A percentile compares a stretch with the other conserved stretches of the same genome.
Conservation (phyloP, 2,113 vertebrate genomes). For the Eira barbara region DNA sequence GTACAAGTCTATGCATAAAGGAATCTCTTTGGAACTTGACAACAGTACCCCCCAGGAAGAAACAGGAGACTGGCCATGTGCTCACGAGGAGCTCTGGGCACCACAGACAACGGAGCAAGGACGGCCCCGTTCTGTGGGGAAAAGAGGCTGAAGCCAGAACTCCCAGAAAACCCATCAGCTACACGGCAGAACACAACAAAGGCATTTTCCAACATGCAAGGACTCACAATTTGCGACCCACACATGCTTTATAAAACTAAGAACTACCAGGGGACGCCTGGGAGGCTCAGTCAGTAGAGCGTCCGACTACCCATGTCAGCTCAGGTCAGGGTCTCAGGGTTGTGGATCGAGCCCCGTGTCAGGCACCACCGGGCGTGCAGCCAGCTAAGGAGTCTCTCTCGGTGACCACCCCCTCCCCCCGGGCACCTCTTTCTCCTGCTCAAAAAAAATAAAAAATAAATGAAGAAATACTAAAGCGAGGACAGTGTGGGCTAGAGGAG, state of each 20-base stretch:
- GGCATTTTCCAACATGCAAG: neutral
- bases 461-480: neutral
- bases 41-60: neutral
- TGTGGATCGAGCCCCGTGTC: too few species aligned
- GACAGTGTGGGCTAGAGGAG: neutral
- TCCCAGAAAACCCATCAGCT: neutral
- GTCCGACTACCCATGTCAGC: too few species aligned
- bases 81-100: neutral
- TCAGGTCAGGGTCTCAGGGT: too few species aligned
- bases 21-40: neutral
- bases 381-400: too few species aligned
- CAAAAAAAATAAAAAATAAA: neutral
- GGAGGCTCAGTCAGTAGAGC: too few species aligned
- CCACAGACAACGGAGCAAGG: neutral
- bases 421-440: too few species aligned
- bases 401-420: too few species aligned
- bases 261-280: too few species aligned
- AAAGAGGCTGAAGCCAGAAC: neutral
- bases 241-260: neutral
- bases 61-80: neutral
- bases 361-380: too few species aligned
- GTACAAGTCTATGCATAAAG: neutral
- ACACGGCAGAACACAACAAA: neutral
- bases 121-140: neutral
- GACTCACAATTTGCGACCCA: neutral